Conservation (phyloP, 2,113 vertebrate genomes). For the Pterocles gutturalis region DNA sequence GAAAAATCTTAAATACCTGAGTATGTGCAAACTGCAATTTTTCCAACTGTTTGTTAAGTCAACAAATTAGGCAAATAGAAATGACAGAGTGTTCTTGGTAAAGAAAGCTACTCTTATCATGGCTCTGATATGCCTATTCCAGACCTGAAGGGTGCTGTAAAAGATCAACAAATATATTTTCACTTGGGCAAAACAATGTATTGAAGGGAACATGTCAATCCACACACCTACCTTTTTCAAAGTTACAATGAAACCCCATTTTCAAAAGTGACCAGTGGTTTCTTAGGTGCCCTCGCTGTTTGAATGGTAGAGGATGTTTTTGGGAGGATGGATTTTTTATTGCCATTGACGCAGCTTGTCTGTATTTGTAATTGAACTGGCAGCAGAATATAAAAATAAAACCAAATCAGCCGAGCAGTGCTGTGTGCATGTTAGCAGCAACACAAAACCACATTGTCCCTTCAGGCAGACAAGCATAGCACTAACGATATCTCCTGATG, state of each 20-base stretch:
- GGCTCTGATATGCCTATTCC: neutral
- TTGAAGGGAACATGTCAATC: neutral
- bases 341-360: neutral
- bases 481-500: neutral
- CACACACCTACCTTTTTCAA: neutral
- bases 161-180: neutral
- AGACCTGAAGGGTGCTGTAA: neutral
- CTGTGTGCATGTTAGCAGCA: neutral
- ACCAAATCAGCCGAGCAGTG: neutral
- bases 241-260: neutral
- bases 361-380: neutral
- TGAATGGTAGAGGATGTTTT: neutral
- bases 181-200: neutral
- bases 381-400: conserved; percentile 27
- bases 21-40: neutral
- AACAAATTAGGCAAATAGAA: neutral
- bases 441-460: conserved; percentile 17
- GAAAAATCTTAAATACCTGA: neutral
- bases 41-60: neutral
- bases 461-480: neutral
- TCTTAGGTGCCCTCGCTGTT: neutral
- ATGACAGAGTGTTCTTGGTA: neutral
- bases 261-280: neutral
- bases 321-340: neutral
- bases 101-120: neutral